Conservation (phyloP, 2,113 vertebrate species). For the Vulpes ferrilata region DNA sequence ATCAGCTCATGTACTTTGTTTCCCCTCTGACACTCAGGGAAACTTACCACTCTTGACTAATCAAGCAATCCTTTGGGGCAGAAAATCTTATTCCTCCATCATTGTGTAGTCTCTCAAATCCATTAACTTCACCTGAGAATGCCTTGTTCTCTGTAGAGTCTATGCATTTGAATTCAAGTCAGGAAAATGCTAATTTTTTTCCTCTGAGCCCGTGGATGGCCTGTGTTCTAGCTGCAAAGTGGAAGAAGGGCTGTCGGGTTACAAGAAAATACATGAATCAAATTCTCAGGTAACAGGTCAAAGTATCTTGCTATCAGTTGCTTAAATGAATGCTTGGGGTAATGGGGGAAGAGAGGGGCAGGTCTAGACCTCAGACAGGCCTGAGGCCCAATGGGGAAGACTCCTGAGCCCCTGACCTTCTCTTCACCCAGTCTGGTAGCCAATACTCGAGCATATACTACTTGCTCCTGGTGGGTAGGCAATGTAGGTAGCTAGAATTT, state of each 20-base stretch:
- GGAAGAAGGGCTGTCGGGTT: not conserved
- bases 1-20: not conserved
- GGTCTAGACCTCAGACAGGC: not conserved
- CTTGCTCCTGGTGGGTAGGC: not conserved
- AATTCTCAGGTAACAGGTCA: not conserved
- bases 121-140: conserved; percentile 1
- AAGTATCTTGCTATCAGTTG: not conserved
- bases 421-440: not conserved
- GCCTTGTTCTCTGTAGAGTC: not conserved
- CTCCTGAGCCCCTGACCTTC: not conserved
- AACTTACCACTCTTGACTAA: not conserved
- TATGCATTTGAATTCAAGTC: conserved; percentile 23
- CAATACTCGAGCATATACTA: not conserved
- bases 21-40: not conserved
- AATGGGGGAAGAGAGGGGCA: not conserved
- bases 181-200: not conserved
- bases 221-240: not conserved
- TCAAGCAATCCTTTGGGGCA: not conserved
- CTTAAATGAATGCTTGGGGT: not conserved
- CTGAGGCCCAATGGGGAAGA: rapidly evolving
- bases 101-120: not conserved
- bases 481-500: not conserved
- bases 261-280: not conserved
- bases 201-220: not conserved
- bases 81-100: not conserved